Conservation (phyloP, 1,140 invertebrate species). For the Plutomurus gul region DNA sequence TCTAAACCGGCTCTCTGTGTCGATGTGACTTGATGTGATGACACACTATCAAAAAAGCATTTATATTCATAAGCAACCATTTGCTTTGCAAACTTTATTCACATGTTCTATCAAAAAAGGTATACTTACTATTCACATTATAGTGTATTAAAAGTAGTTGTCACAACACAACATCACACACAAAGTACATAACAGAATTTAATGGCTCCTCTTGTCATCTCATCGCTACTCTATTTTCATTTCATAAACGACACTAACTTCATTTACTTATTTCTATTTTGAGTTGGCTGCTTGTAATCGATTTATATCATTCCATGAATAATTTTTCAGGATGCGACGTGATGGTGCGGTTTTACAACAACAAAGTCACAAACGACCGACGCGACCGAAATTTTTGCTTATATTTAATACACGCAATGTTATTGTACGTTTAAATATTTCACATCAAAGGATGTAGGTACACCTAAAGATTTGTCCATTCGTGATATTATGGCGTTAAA, state of each 20-base stretch:
- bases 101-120: not conserved
- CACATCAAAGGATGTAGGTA: too few species aligned
- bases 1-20: constrained; percentile 1
- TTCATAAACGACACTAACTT: constrained; percentile 1
- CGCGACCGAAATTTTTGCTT: too few species aligned
- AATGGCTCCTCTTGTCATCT: not conserved
- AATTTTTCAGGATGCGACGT: not conserved
- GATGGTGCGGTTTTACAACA: too few species aligned
- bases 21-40: not conserved
- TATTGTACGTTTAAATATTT: too few species aligned
- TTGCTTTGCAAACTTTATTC: not conserved
- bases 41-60: constrained; percentile 25
- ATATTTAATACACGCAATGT: too few species aligned
- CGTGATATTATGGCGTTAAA: too few species aligned
- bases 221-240: constrained; percentile 20
- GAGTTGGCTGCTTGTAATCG: not conserved
- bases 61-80: constrained; percentile 6
- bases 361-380: too few species aligned
- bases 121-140: not conserved
- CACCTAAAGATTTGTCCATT: too few species aligned
- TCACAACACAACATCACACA: not conserved
- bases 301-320: constrained; percentile 12
- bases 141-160: not conserved
- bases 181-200: not conserved
- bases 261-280: constrained; percentile 5